Conservation (phyloP, 1,140 invertebrate genomes). For the Hesperophylax magnus region DNA sequence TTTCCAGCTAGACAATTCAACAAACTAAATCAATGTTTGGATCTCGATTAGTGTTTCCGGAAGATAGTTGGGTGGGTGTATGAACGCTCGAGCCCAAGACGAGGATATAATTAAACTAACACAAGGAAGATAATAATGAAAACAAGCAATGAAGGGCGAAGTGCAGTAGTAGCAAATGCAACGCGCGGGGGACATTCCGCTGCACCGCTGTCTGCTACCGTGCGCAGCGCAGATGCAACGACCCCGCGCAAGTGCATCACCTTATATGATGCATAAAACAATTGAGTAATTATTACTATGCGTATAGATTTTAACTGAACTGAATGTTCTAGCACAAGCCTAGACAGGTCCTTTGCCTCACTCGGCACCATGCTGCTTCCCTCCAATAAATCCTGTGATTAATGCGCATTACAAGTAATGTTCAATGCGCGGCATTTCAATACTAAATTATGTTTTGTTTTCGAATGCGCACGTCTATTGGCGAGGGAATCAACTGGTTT, state of each 20-base stretch:
- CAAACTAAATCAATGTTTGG: no score
- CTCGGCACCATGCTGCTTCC: not conserved
- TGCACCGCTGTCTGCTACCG: not conserved
- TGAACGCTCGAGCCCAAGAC: not conserved
- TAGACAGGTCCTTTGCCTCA: conserved; percentile 3
- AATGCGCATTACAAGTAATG: not conserved
- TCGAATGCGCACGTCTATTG: not conserved
- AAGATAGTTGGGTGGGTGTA: no score
- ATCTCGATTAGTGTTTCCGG: no score
- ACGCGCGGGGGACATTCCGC: conserved; percentile 11
- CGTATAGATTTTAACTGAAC: not conserved
- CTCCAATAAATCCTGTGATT: not conserved
- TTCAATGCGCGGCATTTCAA: conserved; percentile 2
- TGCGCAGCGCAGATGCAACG: conserved; percentile 11
- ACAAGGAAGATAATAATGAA: not conserved
- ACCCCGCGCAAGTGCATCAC: conserved; percentile 19
- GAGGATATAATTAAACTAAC: not conserved
- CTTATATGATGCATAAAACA: conserved; percentile 23
- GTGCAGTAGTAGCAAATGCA: not conserved
- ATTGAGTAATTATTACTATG: conserved; percentile 20
- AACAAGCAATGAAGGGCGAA: not conserved
- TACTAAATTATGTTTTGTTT: conserved; percentile 13
- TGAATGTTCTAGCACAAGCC: not conserved
- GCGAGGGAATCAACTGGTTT: conserved; percentile 1
- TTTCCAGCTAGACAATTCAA: no score